Base-by-base conservation (phyloP, 2,797 vertebrate species). In the Columba guinea region DNA sequence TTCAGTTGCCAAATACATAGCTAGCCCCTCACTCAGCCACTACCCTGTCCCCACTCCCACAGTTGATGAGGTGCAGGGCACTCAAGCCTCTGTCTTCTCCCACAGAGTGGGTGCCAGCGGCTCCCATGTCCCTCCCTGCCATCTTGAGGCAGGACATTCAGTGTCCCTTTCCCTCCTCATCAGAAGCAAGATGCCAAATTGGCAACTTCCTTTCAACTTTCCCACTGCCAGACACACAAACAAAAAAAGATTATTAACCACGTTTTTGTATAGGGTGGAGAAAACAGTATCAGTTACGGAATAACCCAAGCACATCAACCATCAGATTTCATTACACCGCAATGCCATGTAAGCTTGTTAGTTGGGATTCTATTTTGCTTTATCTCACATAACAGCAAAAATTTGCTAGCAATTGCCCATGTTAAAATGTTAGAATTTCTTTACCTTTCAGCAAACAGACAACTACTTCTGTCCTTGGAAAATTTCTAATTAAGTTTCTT, bases 401-500 rank as follows among this genome's bases (percentile, higher is more conserved):
- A 24, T 0, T 77, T 76, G 9, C 28, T 53, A 91, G 59, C 21
- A 70, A 39, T 27, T 84, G 10, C 16, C 37, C 14, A 32, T 13
- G 15, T 77, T 93, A 62, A 87, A 84, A 71, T 28, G 24, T 13
- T 55, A 62, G 30, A 49, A 0, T 22, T 58, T 55, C 62, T 76
- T 81, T 67, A 27, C 24, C 24, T 87, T 87, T 79, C 55, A 76
- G 62, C 32, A 75, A 86, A 86, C 26, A 81, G 62, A 24, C 4
- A 83, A 76, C n/a, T 88, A n/a, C 56, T 82, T 46, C 39, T 74
- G 9, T 63, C 23, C 34, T 86, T 88, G 59, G 83, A 90, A 95
- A 82, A 59, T 83, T 94, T 91, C 56, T 90, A 91, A 89, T 94
- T 94, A 89, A 91, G 70, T 78, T 96, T 80, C 68, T 74, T 21